phyloP scores from a whole-genome alignment of 2,113 vertebrate genomes.

The Antigone vipio region DNA sequence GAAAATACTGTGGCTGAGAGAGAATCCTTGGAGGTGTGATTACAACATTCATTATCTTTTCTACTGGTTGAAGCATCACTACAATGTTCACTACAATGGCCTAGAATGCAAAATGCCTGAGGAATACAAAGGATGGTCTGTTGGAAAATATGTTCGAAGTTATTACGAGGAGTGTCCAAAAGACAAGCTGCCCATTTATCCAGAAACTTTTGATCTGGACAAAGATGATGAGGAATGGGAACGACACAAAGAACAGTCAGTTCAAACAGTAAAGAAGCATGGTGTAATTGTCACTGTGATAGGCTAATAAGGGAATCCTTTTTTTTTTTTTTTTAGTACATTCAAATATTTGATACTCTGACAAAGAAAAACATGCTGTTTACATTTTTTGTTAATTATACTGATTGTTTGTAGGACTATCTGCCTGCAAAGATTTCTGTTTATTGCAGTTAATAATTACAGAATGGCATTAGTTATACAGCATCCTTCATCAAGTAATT shows the following conservation, averaged over 20 bases:
- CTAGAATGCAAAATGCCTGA: slow-evolving; percentile 85
- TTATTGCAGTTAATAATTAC: slow-evolving; percentile 35
- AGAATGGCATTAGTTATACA: slow-evolving; percentile 24
- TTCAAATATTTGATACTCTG: slow-evolving; percentile 17
- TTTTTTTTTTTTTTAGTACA: background rate
- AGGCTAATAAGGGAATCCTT: slow-evolving; percentile 28
- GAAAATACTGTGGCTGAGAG: slow-evolving; percentile 82
- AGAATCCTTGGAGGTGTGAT: slow-evolving; percentile 95
- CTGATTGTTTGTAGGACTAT: slow-evolving; percentile 40
- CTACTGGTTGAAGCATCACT: slow-evolving; percentile 96
- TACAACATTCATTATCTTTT: slow-evolving; percentile 98
- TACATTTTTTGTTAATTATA: slow-evolving; percentile 60
- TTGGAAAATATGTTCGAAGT: slow-evolving; percentile 91
- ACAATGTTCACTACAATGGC: slow-evolving; percentile 83
- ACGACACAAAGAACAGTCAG: slow-evolving; percentile 62
- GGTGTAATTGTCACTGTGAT: slow-evolving; percentile 78
- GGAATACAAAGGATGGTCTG: slow-evolving; percentile 91
- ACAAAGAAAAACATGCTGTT: slow-evolving; percentile 44
- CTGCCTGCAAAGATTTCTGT: slow-evolving; percentile 22
- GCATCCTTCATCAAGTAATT: background rate
- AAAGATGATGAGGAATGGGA: slow-evolving; percentile 77
- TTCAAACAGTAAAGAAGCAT: slow-evolving; percentile 67
- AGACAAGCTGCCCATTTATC: slow-evolving; percentile 78
- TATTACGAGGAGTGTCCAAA: slow-evolving; percentile 96
- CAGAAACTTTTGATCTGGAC: slow-evolving; percentile 78